Percentiles rank a stretch among this genome's conserved stretches.
Evolutionary conservation across 2,888 invertebrate genomes (phyloP).

Genomic region (Phaedon cochleariae): DNA sequence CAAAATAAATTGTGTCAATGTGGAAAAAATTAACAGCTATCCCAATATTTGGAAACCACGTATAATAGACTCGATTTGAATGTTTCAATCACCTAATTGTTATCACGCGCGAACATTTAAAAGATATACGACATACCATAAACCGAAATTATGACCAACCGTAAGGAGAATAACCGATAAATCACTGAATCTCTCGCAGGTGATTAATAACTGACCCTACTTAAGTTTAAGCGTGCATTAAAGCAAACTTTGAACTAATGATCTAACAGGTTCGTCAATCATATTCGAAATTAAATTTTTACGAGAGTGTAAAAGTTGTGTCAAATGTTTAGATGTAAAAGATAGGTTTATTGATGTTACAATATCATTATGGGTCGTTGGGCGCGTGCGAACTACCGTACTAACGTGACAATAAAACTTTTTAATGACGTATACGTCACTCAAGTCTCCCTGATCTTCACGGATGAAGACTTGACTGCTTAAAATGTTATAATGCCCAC

Average conservation of each 20-base stretch:
- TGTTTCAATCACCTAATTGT: slow-evolving; percentile 9
- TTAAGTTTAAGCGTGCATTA: slow-evolving; percentile 39
- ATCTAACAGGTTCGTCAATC: slow-evolving; percentile 61
- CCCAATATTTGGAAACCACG: too few relatives aligned
- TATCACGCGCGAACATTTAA: slow-evolving; percentile 24
- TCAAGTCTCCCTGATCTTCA: slow-evolving; percentile 25
- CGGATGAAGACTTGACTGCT: background rate
- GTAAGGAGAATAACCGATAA: slow-evolving; percentile 45
- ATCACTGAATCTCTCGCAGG: slow-evolving; percentile 42
- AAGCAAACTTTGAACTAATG: slow-evolving; percentile 51
- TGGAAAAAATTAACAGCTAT: too few relatives aligned
- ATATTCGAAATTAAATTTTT: slow-evolving; percentile 63
- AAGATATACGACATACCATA: slow-evolving; percentile 45
- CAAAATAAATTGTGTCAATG: too few relatives aligned
- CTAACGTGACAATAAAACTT: slow-evolving; percentile 62
- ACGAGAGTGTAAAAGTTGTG: slow-evolving; percentile 61
- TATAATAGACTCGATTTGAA: background rate
- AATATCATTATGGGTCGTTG: slow-evolving; percentile 61
- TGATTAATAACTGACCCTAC: slow-evolving; percentile 47
- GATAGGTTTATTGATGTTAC: slow-evolving; percentile 63
- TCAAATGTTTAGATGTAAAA: slow-evolving; percentile 60
- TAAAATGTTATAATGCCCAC: background rate
- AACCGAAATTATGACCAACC: slow-evolving; percentile 40
- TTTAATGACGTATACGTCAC: slow-evolving; percentile 60
- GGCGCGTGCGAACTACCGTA: slow-evolving; percentile 61